Evolutionary conservation across 2,888 invertebrate species (phyloP), one percentile per base, ranked within the genome.

Genomic region (Drosophila koepferae): DNA sequence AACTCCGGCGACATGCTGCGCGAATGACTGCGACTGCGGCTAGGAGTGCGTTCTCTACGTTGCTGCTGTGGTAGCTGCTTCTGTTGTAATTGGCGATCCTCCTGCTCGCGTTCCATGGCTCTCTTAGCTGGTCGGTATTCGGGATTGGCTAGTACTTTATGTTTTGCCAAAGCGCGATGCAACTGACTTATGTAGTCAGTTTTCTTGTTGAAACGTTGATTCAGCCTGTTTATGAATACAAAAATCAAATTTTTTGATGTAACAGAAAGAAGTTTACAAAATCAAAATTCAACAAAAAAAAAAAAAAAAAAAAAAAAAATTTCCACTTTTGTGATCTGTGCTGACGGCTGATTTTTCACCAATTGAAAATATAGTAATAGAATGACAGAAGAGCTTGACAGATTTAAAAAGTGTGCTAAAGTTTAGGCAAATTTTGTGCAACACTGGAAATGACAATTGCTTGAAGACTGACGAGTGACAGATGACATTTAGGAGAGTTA

Each of bases 1-100:
- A 87, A 61, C 10, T 88, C 86, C 0, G 81, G 77, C 10, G 85
- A 82, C 18, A 0, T 38, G 18, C 79, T 84, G 12, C 40, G 58
- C 31, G 63, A 53, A 20, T 10, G 59, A 31, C 62, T 73, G 9
- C n/a, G 79, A n/a, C 51, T 71, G 8, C 18, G 65, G 46, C 62
- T 74, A 7, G 61, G 71, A 12, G 80, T 66, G 2, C 61, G 61
- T 20, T 55, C 49, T n/a, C n/a, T 49, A 1, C 51, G 63, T 6
- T 41, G 49, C 41, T 18, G 38, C 23, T 59, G n/a, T 8, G n/a
- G 16, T 7, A 10, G 34, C 12, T 41, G 1, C 2, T 44, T 54
- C 14, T 44, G 23, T 0, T 46, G 14, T 6, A 14, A n/a, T 38
- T 65, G 31, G 2, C 18, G n/a, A 23, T 36, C 10, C 10, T 34